phyloP scores from a whole-genome alignment of 2,797 vertebrate genomes.

The Mus caroli region DNA sequence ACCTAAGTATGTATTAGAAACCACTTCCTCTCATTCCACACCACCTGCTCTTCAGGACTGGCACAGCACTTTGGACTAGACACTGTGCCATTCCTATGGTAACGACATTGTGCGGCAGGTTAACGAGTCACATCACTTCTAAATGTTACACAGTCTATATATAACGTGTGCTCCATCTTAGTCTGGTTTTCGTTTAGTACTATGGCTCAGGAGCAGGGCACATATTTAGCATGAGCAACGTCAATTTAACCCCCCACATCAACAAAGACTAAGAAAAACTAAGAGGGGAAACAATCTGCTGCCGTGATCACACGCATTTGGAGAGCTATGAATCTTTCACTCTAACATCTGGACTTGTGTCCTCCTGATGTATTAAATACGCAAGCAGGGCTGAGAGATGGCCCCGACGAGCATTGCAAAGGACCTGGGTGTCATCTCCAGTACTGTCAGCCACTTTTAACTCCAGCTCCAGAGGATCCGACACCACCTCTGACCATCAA shows the following conservation, averaged over 20 bases:
- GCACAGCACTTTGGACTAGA: background rate
- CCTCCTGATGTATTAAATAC: background rate
- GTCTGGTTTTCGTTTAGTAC: background rate
- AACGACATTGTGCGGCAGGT: background rate
- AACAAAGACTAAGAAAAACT: background rate
- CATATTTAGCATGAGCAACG: background rate
- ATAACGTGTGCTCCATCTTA: background rate
- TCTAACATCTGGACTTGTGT: background rate
- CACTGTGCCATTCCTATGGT: background rate
- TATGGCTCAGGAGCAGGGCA: background rate
- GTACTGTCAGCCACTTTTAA: background rate
- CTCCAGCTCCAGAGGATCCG: background rate
- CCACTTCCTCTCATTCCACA: background rate
- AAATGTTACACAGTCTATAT: background rate
- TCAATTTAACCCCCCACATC: background rate
- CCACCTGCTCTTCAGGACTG: slow-evolving; percentile 1
- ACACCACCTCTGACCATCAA: background rate
- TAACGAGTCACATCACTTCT: background rate
- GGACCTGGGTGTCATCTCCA: background rate
- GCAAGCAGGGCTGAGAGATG: background rate
- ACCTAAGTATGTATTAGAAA: background rate
- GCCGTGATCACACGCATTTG: background rate
- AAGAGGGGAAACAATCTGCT: background rate
- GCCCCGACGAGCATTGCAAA: background rate
- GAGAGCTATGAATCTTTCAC: background rate